Percentiles rank a stretch among this genome's conserved stretches.
Conservation (phyloP, 2,888 invertebrate genomes). For the Drosophila paucipuncta region DNA sequence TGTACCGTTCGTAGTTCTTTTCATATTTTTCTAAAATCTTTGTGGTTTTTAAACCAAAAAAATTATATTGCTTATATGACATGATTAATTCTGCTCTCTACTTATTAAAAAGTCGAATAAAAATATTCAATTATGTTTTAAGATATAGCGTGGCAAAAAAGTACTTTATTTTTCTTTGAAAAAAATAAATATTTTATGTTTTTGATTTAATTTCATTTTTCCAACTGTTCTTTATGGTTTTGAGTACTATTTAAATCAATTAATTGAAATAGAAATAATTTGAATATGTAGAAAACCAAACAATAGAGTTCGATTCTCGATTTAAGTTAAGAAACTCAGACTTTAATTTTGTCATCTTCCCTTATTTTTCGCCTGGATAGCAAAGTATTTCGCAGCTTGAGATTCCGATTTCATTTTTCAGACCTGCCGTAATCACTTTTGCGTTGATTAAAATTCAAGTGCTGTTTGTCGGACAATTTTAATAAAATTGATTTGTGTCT, state of each 20-base stretch:
- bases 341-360: background rate
- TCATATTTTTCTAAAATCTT: background rate
- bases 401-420: background rate
- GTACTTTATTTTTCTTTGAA: too few relatives aligned
- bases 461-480: constrained; percentile 51
- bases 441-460: constrained; percentile 44
- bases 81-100: too few relatives aligned
- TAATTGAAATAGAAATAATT: background rate
- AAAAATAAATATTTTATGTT: too few relatives aligned
- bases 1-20: background rate
- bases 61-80: too few relatives aligned
- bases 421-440: constrained; percentile 10
- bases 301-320: background rate
- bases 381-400: background rate
- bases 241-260: background rate
- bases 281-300: too few relatives aligned
- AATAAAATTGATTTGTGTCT: constrained; percentile 69
- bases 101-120: too few relatives aligned
- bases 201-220: background rate
- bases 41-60: background rate
- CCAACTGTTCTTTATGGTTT: background rate
- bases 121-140: background rate
- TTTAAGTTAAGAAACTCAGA: background rate
- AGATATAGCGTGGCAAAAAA: background rate
- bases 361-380: background rate